Evolutionary conservation across 2,888 invertebrate genomes (phyloP), one percentile per base, ranked within the genome.

Genomic region (Copidosoma aretas): DNA sequence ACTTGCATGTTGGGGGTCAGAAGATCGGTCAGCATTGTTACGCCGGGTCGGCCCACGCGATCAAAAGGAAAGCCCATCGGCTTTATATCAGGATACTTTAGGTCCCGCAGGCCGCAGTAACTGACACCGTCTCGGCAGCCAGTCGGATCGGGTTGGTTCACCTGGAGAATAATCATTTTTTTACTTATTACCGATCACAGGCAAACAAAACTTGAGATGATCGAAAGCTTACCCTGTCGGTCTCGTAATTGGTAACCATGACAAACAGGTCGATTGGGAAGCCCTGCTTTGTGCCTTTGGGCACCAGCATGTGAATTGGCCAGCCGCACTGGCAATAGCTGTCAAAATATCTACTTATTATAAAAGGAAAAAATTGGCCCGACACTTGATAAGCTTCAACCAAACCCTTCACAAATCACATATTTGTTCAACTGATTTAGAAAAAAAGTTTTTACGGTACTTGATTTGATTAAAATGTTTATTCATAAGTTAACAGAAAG

Each of bases 261-360:
- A 88, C 90, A 81, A 92, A 93, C 49, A 93, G 84, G 74, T 91
- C 89, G 77, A 90, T 88, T 0, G 86, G 83, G 83, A 87, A 89
- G 0, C 93, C 93, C 68, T 87, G 85, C 0, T 86, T 77, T 4
- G 81, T 89, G 8, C 94, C 93, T 83, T 89, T 91, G 0, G 93
- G 91, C 43, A 93, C 74, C 12, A 93, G 86, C 88, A 94, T 88
- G 83, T 94, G 93, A 71, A 93, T 90, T 0, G 94, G 94, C 93
- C 93, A 93, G 61, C 93, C 93, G 77, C 94, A 95, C 71, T 94
- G 94, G 84, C 94, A 95, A 87, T 92, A 93, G 84, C 91, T 91
- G 84, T 91, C n/a, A n/a, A n/a, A n/a, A n/a, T n/a, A n/a, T n/a
- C n/a, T n/a, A n/a, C n/a, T n/a, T n/a, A n/a, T n/a, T n/a, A n/a